Conservation (phyloP, 2,888 invertebrate genomes). For the Eremobia ochroleuca region DNA sequence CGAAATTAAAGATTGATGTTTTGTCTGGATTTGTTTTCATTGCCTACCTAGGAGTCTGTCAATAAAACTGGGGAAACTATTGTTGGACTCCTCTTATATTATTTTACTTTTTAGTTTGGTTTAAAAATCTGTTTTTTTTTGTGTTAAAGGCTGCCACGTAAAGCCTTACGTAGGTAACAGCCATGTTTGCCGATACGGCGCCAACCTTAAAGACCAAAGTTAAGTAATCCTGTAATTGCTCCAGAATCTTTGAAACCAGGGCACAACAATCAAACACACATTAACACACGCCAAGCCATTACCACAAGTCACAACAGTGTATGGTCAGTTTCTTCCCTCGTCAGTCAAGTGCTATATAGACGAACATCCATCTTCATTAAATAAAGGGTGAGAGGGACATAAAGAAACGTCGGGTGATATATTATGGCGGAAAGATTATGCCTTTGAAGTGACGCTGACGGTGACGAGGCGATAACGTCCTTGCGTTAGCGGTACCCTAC, state of each 20-base stretch:
- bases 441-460: conserved; percentile 54
- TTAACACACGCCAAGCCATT: conserved; percentile 18
- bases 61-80: conserved; percentile 1
- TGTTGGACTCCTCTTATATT: not conserved
- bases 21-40: conserved; percentile 1
- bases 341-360: conserved; percentile 47
- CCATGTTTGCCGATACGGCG: not conserved
- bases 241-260: conserved; percentile 1
- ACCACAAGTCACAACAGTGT: conserved; percentile 22
- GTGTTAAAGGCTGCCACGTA: not conserved
- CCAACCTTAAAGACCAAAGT: not conserved
- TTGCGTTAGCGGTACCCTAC: conserved; percentile 46
- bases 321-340: conserved; percentile 38
- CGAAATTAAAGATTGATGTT: conserved; percentile 17
- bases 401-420: conserved; percentile 65
- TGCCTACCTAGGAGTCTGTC: not conserved
- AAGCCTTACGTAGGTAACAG: not conserved
- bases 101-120: not conserved
- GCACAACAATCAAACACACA: conserved; percentile 14
- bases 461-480: conserved; percentile 58
- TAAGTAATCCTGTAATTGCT: not conserved
- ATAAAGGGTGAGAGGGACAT: conserved; percentile 65
- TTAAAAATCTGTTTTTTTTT: not conserved
- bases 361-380: conserved; percentile 63
- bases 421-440: conserved; percentile 63